Conservation (phyloP, 2,888 invertebrate genomes). For the Nasonovia ribisnigri region DNA sequence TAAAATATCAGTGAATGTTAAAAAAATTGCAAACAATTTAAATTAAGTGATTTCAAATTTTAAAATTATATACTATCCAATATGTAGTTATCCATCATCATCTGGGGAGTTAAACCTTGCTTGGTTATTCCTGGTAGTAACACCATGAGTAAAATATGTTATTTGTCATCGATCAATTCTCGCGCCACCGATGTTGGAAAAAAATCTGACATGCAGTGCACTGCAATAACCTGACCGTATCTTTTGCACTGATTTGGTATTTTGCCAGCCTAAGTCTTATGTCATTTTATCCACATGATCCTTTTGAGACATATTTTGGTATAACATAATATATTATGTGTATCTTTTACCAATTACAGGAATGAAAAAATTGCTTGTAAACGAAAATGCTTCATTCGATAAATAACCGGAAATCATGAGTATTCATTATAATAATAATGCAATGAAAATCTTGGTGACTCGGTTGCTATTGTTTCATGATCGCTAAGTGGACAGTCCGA, state of each 20-base stretch:
- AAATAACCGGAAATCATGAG: not conserved
- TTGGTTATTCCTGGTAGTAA: not conserved
- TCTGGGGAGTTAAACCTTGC: not conserved
- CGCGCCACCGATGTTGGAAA: not conserved
- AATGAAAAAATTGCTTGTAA: no score
- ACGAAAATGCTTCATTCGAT: not conserved
- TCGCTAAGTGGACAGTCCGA: not conserved
- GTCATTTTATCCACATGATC: no score
- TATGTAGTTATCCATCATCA: not conserved
- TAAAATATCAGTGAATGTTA: not conserved
- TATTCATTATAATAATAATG: not conserved
- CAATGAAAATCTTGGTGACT: not conserved
- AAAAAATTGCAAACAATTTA: not conserved
- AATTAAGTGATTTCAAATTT: not conserved
- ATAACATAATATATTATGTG: no score
- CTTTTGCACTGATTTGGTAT: no score
- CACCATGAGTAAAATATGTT: not conserved
- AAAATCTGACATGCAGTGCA: not conserved
- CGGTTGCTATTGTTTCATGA: not conserved
- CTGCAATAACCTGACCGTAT: no score
- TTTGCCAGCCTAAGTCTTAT: no score
- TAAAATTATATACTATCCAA: not conserved
- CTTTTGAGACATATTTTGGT: no score
- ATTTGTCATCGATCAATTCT: not conserved
- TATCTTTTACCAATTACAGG: no score